Base-by-base conservation (phyloP, 30 jellyfish, hydroid and myxozoan genomes). In the Hydra vulgaris region DNA sequence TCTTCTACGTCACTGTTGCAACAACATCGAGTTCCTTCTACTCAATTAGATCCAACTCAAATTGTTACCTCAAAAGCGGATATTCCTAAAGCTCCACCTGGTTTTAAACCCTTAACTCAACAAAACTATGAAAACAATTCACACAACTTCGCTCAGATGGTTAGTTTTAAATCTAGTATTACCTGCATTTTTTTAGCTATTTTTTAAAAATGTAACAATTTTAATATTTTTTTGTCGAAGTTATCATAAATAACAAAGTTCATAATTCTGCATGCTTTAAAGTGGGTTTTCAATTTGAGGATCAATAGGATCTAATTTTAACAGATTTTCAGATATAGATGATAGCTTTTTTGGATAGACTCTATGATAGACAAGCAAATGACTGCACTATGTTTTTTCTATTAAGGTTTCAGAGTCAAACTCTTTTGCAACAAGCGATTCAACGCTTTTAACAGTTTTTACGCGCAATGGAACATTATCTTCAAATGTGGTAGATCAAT, bases 71-170 rank as follows among this genome's bases (percentile, higher is more conserved):
- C 75, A 23, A 82, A 79, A 53, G 76, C 69, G 55, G 98, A 92
- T 74, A 84, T 88, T 19, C 98, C 98, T 0, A 92, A 92, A 72
- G 87, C 98, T 5, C 98, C 98, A 23, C 98, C 98, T 19, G 98
- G 98, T 1, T 78, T 78, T 78, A 78, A 78, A 23, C 85, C 85
- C n/a, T 18, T 78, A 3, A 74, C 61, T 18, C 26, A 23, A 19
- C 85, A 80, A 74, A 61, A 24, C 18, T 80, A 69, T 69, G 17
- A 25, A 18, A 82, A 82, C 53, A 56, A 85, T 8, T 84, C 87
- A 8, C 70, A 80, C 23, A 55, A 23, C 22, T 22, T 80, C 22
- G 27, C 69, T 66, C 87, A 80, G 22, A 61, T 80, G 87, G 87
- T 80, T 24, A 0, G 85, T n/a, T n/a, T 53, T 78, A 20, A 15